Evolutionary conservation across 2,113 vertebrate species (phyloP).

Genomic region (Lichenostomus cassidix): DNA sequence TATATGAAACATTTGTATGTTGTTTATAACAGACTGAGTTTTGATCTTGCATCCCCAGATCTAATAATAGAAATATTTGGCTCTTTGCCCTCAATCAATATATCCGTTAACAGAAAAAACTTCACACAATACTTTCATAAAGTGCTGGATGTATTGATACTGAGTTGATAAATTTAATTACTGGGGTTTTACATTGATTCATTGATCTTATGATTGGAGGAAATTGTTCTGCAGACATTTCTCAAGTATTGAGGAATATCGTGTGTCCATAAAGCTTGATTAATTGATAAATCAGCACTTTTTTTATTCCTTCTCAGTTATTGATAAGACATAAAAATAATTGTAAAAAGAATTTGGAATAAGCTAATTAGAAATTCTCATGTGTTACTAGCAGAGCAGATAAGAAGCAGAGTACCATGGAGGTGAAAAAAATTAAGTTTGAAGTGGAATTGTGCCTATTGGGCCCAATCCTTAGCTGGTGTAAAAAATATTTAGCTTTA

Average conservation of each 20-base stretch:
- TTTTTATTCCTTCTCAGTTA: neutral
- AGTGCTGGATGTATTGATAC: constrained; percentile 59
- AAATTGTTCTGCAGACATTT: constrained; percentile 62
- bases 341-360: neutral
- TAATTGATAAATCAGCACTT: constrained; percentile 62
- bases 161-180: constrained; percentile 69
- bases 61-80: constrained; percentile 67
- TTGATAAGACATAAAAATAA: constrained; percentile 45
- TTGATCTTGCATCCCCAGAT: constrained; percentile 52
- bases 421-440: neutral
- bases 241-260: constrained; percentile 58
- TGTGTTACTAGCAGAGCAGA: neutral
- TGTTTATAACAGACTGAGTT: constrained; percentile 59
- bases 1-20: constrained; percentile 58
- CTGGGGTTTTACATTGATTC: constrained; percentile 66
- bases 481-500: neutral
- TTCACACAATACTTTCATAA: constrained; percentile 61
- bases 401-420: neutral
- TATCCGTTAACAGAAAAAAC: constrained; percentile 61
- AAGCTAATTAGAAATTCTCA: neutral
- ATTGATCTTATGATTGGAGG: constrained; percentile 64
- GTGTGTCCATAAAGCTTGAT: constrained; percentile 53
- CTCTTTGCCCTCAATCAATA: constrained; percentile 68
- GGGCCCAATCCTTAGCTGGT: neutral
- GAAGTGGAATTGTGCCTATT: neutral